A percentile compares a stretch with the other conserved stretches of the same genome.
These are phyloP conservation scores for Cromileptes altivelis DNA, from an alignment of 2,113 vertebrate species.

Conservation along the genomic window DNA sequence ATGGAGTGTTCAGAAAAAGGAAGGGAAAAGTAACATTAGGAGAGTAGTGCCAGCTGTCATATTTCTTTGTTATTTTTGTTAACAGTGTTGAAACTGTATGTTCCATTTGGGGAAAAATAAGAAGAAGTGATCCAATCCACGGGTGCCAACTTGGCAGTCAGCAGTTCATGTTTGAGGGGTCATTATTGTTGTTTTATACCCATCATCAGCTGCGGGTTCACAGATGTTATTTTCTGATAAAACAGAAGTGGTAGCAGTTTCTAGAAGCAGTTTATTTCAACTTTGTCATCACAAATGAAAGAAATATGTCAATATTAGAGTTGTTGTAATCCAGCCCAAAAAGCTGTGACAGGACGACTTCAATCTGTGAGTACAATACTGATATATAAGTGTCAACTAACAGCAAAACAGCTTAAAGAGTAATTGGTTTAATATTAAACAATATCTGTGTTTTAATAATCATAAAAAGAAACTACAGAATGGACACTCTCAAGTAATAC, in stretches of 20 bases:
- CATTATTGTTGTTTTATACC: not conserved
- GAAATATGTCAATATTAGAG: not conserved
- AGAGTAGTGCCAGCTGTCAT: not conserved
- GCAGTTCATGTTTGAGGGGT: not conserved
- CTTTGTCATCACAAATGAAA: not conserved
- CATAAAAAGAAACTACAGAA: too few relatives aligned
- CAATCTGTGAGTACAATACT: too few relatives aligned
- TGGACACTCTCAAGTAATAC: too few relatives aligned
- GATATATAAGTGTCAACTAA: too few relatives aligned
- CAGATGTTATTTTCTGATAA: not conserved
- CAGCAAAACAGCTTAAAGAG: too few relatives aligned
- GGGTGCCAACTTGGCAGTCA: constrained; percentile 26
- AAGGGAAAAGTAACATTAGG: constrained; percentile 1
- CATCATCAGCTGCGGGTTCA: not conserved
- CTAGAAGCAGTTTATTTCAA: not conserved
- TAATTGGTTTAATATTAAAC: too few relatives aligned
- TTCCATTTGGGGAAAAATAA: constrained; percentile 14
- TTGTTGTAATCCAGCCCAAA: not conserved
- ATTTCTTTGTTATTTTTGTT: not conserved
- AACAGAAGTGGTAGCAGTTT: not conserved
- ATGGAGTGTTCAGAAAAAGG: constrained; percentile 9
- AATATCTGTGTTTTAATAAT: too few relatives aligned
- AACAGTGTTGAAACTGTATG: not conserved
- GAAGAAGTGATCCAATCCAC: constrained; percentile 52
- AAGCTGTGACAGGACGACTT: too few relatives aligned